phyloP scores from a whole-genome alignment of 2,888 invertebrate genomes.

The Cerceris ruficornis region DNA sequence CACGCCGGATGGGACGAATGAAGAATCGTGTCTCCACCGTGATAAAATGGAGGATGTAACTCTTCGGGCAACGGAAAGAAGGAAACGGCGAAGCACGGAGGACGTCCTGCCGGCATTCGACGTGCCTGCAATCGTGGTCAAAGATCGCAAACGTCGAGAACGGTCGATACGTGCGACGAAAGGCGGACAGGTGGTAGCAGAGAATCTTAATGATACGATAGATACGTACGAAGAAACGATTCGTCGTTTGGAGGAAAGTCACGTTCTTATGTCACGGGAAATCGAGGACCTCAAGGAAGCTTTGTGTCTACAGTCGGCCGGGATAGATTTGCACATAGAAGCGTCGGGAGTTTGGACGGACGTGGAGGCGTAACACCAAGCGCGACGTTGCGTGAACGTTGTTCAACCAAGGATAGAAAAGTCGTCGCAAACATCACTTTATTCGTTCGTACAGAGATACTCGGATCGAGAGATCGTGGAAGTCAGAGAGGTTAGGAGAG shows the following conservation, averaged over 20 bases:
- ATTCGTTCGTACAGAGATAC: too few relatives aligned
- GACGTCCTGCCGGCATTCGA: background rate
- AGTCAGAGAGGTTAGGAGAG: too few relatives aligned
- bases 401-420: too few relatives aligned
- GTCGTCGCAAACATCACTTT: too few relatives aligned
- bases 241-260: conserved; percentile 68
- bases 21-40: conserved; percentile 60
- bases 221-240: conserved; percentile 65
- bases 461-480: too few relatives aligned
- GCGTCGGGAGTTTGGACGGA: conserved; percentile 63
- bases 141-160: too few relatives aligned
- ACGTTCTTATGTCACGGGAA: conserved; percentile 66
- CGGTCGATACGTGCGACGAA: too few relatives aligned
- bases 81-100: background rate
- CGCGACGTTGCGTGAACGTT: too few relatives aligned
- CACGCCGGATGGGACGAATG: conserved; percentile 63
- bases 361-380: conserved; percentile 22
- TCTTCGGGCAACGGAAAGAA: background rate
- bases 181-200: conserved; percentile 55
- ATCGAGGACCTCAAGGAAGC: conserved; percentile 64
- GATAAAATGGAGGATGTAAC: conserved; percentile 69
- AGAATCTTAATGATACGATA: conserved; percentile 58
- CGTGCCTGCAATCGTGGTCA: too few relatives aligned
- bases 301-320: conserved; percentile 57
- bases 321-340: conserved; percentile 61